A percentile compares a stretch with the other conserved stretches of the same genome.
Evolutionary conservation across 2,888 invertebrate genomes (phyloP).

Genomic region (Melinaea marsaeus): DNA sequence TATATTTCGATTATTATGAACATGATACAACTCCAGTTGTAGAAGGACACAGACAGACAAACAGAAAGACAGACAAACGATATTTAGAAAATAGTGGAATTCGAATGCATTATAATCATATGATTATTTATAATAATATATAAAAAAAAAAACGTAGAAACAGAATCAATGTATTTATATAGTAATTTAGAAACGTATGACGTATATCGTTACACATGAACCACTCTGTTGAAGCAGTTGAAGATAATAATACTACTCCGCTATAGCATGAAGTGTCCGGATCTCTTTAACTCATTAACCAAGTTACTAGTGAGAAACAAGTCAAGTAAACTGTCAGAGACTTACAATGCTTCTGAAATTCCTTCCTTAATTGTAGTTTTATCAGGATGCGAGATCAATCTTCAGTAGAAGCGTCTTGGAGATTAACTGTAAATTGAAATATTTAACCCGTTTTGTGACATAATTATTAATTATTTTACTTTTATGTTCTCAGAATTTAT

Average conservation of each 20-base stretch:
- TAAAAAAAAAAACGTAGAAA: too few relatives aligned
- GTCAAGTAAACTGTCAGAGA: conserved; percentile 18
- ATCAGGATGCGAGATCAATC: conserved; percentile 5
- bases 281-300: conserved; percentile 30
- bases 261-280: conserved; percentile 12
- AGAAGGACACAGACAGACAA: too few relatives aligned
- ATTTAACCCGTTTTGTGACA: background rate
- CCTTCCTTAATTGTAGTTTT: conserved; percentile 11
- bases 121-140: too few relatives aligned
- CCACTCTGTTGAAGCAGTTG: too few relatives aligned
- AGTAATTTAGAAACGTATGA: too few relatives aligned
- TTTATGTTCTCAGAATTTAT: background rate
- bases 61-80: too few relatives aligned
- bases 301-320: conserved; percentile 19
- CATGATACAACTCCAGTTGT: too few relatives aligned
- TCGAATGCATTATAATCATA: too few relatives aligned
- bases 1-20: too few relatives aligned
- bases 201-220: too few relatives aligned
- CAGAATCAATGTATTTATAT: too few relatives aligned
- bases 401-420: background rate
- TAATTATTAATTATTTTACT: background rate
- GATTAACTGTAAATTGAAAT: background rate
- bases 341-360: conserved; percentile 15
- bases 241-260: conserved; percentile 7
- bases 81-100: too few relatives aligned